Evolutionary conservation across 2,113 vertebrate genomes (phyloP).

Genomic region (Sander lucioperca): DNA sequence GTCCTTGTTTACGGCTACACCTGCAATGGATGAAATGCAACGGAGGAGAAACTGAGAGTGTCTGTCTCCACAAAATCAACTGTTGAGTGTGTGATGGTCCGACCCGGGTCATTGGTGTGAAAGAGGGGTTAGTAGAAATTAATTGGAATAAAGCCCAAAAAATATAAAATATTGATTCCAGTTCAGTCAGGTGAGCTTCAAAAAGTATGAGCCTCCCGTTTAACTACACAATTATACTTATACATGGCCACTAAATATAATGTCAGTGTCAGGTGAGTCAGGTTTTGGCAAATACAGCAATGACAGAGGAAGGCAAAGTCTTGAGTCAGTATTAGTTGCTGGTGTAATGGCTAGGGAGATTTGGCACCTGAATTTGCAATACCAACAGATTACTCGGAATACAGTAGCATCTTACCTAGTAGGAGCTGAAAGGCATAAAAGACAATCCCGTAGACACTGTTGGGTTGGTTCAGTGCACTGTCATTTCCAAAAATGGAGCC

Average conservation of each 20-base stretch:
- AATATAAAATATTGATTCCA: neutral
- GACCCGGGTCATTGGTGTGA: too few species aligned
- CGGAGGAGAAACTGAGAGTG: too few species aligned
- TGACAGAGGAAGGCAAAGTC: slow-evolving; percentile 16
- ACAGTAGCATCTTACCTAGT: slow-evolving; percentile 90
- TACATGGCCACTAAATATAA: neutral
- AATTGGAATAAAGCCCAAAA: neutral
- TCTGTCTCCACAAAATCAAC: too few species aligned
- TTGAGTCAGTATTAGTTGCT: slow-evolving; percentile 29
- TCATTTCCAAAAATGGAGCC: slow-evolving; percentile 98
- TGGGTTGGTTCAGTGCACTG: slow-evolving; percentile 98
- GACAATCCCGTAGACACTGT: slow-evolving; percentile 97
- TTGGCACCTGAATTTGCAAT: slow-evolving; percentile 8
- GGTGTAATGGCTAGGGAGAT: neutral
- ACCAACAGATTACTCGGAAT: neutral
- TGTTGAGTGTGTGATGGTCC: too few species aligned
- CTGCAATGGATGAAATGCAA: too few species aligned
- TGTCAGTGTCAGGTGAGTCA: slow-evolving; percentile 36
- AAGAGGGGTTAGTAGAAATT: neutral
- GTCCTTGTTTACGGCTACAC: too few species aligned
- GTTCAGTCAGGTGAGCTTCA: neutral
- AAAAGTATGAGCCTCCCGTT: neutral
- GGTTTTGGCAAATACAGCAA: slow-evolving; percentile 33
- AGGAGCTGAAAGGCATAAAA: slow-evolving; percentile 99
- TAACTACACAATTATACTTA: slow-evolving; percentile 1